Conservation (phyloP, 2,113 vertebrate genomes). For the Daboia siamensis region DNA sequence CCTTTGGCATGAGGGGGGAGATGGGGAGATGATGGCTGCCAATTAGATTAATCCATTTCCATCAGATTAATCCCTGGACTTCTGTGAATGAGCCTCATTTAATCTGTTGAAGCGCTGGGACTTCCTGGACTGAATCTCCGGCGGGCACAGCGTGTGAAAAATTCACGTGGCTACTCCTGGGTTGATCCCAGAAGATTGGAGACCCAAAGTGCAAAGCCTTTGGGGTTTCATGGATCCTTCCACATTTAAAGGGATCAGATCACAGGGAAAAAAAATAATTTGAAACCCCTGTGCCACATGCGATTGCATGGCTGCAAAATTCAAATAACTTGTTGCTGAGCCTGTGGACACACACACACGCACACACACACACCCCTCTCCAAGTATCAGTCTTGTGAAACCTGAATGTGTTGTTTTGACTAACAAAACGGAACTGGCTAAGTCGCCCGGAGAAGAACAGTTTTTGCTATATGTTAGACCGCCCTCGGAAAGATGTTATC, state of each 20-base stretch:
- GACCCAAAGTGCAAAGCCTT: background rate
- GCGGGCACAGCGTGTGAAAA: background rate
- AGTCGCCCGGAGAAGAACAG: constrained; percentile 41
- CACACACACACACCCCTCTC: background rate
- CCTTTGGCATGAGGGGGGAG: background rate
- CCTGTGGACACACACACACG: background rate
- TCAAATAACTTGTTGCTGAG: background rate
- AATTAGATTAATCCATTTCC: background rate
- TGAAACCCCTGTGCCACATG: background rate
- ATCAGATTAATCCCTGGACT: background rate
- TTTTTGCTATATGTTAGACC: constrained; percentile 24
- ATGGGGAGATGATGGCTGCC: background rate
- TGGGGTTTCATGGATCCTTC: background rate
- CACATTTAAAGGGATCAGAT: no score
- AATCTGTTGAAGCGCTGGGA: background rate
- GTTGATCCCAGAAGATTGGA: background rate
- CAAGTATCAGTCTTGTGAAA: constrained; percentile 45
- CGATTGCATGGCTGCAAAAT: background rate
- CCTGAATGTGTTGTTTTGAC: constrained; percentile 45
- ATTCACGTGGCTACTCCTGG: background rate
- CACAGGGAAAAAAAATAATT: background rate
- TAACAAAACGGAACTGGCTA: constrained; percentile 52
- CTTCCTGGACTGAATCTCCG: background rate
- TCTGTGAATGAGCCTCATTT: background rate
- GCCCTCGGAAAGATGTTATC: constrained; percentile 35